These are phyloP conservation scores for Spialia ferax DNA, from an alignment of 2,888 invertebrate genomes.

Conservation along the genomic window DNA sequence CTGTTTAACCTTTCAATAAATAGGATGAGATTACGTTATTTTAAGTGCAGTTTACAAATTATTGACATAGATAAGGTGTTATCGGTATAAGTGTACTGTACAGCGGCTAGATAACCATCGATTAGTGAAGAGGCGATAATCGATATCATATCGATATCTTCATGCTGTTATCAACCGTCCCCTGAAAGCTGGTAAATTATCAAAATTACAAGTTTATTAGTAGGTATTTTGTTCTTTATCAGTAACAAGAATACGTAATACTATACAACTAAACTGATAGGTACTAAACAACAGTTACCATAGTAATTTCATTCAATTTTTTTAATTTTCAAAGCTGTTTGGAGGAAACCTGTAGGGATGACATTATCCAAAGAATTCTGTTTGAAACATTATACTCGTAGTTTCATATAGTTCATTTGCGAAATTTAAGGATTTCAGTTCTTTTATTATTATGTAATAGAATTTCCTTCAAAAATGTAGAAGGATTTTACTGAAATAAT, in stretches of 20 bases:
- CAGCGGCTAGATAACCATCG: conserved; percentile 28
- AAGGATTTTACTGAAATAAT: neutral
- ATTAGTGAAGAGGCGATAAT: conserved; percentile 24
- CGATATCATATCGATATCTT: conserved; percentile 19
- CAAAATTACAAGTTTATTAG: conserved; percentile 7
- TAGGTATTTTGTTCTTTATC: no score
- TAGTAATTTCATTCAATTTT: neutral
- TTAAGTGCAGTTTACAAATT: conserved; percentile 16
- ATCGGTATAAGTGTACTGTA: conserved; percentile 29
- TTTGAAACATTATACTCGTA: no score
- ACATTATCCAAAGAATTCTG: no score
- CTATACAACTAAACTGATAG: no score
- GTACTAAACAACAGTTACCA: no score
- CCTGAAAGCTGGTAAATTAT: conserved; percentile 28
- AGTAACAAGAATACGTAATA: no score
- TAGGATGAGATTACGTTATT: neutral
- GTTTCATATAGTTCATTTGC: no score
- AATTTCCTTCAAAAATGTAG: neutral
- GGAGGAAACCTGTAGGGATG: no score
- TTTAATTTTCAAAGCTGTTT: neutral
- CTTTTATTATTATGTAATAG: no score
- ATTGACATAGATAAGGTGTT: neutral
- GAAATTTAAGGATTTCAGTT: no score
- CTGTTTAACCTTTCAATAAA: no score
- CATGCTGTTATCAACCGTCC: conserved; percentile 17